Percentiles rank a stretch among this genome's conserved stretches.
Conservation (phyloP, 2,797 vertebrate genomes). For the Sandelia bainsii region DNA sequence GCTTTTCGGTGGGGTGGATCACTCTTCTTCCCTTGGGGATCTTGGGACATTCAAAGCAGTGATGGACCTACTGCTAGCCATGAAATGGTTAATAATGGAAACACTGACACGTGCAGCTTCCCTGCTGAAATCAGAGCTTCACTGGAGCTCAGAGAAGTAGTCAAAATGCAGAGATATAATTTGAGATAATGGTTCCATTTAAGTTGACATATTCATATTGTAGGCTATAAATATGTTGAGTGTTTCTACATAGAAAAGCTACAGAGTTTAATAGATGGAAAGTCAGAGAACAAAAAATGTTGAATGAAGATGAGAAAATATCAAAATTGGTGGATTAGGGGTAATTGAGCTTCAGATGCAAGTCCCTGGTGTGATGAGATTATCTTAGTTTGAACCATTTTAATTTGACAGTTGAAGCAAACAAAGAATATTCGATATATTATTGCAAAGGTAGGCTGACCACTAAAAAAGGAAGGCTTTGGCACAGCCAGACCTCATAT, state of each 20-base stretch:
- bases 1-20: constrained; percentile 30
- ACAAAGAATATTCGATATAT: constrained; percentile 61
- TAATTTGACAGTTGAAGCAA: constrained; percentile 62
- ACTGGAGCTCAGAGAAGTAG: constrained; percentile 24
- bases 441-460: constrained; percentile 52
- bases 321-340: constrained; percentile 31
- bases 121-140: constrained; percentile 7
- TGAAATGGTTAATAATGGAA: constrained; percentile 26
- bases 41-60: constrained; percentile 30
- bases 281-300: constrained; percentile 28
- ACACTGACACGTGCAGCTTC: constrained; percentile 4
- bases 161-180: constrained; percentile 23
- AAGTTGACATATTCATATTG: constrained; percentile 44
- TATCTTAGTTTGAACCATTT: constrained; percentile 62
- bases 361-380: constrained; percentile 60
- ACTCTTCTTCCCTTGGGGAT: constrained; percentile 17
- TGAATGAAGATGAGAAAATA: constrained; percentile 52
- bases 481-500: constrained; percentile 50
- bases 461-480: constrained; percentile 29
- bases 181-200: constrained; percentile 32
- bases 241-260: constrained; percentile 47
- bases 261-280: constrained; percentile 52
- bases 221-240: constrained; percentile 16
- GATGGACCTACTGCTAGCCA: constrained; percentile 20
- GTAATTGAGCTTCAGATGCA: constrained; percentile 64